Evolutionary conservation across 2,113 vertebrate species (phyloP).

Genomic region (Willisornis vidua): DNA sequence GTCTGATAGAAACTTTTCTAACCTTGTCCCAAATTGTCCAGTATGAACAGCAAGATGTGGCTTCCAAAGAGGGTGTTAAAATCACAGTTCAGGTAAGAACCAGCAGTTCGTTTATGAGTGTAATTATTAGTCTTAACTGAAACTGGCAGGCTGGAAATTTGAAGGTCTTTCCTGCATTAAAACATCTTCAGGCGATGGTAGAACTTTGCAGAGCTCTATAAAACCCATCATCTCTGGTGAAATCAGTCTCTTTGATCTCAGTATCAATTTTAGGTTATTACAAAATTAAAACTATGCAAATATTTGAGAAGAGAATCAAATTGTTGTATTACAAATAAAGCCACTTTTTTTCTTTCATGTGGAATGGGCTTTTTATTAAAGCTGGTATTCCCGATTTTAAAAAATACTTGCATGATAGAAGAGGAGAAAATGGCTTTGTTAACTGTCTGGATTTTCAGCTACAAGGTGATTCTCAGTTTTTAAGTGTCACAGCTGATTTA

Average conservation of each 20-base stretch:
- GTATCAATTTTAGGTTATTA: background rate
- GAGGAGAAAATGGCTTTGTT: background rate
- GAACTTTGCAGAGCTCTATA: slow-evolving; percentile 3
- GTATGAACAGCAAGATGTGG: background rate
- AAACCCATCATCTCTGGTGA: slow-evolving; percentile 28
- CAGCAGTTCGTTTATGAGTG: background rate
- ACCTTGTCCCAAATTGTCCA: background rate
- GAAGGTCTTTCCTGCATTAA: slow-evolving; percentile 22
- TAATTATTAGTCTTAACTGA: slow-evolving; percentile 62
- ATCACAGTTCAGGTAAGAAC: slow-evolving; percentile 40
- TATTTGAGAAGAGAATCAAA: background rate
- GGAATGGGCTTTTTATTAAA: background rate
- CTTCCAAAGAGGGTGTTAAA: slow-evolving; percentile 9
- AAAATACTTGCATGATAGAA: background rate
- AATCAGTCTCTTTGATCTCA: slow-evolving; percentile 33
- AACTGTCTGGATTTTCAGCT: background rate
- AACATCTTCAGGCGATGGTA: slow-evolving; percentile 33
- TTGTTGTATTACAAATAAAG: background rate
- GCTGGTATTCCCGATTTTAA: background rate
- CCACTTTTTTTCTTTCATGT: background rate
- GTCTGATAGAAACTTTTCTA: background rate
- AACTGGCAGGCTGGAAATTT: slow-evolving; percentile 24
- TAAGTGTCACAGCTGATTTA: background rate
- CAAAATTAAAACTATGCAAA: slow-evolving; percentile 27
- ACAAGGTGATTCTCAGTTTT: background rate